phyloP scores from a whole-genome alignment of 92 coral and sea anemone species.

The Ricordea florida region DNA sequence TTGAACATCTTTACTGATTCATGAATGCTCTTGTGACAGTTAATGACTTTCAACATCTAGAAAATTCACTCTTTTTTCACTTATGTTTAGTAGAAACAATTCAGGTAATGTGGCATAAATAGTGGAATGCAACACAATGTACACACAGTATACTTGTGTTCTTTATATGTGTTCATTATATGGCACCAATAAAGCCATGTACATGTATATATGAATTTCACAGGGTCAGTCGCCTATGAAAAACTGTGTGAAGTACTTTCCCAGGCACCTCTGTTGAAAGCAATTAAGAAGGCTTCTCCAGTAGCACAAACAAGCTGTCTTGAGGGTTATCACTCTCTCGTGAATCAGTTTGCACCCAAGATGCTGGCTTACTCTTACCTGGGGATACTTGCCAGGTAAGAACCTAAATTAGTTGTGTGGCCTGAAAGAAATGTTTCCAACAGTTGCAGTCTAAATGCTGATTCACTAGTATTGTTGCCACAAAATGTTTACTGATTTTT shows the following conservation, averaged over 20 bases:
- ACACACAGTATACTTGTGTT: too few relatives aligned
- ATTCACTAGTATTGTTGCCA: too few relatives aligned
- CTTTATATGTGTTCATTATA: too few relatives aligned
- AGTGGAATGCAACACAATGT: too few relatives aligned
- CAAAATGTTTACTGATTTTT: too few relatives aligned
- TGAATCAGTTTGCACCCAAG: constrained; percentile 74
- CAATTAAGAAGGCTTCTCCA: constrained; percentile 56
- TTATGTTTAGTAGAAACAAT: too few relatives aligned
- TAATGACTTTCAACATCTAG: too few relatives aligned
- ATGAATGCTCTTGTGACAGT: too few relatives aligned
- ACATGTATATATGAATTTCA: background rate
- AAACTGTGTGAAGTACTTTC: constrained; percentile 32
- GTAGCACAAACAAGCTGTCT: constrained; percentile 71
- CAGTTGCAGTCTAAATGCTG: background rate
- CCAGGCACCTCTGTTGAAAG: constrained; percentile 40
- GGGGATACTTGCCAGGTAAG: constrained; percentile 69
- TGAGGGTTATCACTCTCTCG: constrained; percentile 64
- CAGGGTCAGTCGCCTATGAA: constrained; percentile 68
- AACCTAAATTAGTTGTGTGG: background rate
- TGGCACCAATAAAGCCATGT: too few relatives aligned
- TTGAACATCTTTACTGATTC: too few relatives aligned
- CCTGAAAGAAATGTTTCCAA: background rate
- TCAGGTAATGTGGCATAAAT: too few relatives aligned
- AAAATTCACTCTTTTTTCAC: background rate
- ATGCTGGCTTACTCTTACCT: constrained; percentile 61